phyloP scores from a whole-genome alignment of 2,797 vertebrate species.

The Muscicapa comitata region DNA sequence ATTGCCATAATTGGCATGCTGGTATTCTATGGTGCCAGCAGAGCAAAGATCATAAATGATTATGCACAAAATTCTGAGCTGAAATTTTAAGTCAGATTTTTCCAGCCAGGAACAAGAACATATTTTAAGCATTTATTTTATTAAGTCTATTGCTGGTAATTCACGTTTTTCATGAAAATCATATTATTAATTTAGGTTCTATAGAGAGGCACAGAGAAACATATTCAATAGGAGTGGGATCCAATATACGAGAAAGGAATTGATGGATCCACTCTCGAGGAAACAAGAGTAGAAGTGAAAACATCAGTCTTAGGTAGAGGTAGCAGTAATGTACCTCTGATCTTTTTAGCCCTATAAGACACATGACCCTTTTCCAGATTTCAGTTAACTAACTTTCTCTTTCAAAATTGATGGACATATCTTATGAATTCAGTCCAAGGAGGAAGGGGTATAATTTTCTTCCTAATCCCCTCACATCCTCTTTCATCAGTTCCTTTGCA shows the following conservation, averaged over 20 bases:
- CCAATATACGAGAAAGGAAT: background rate
- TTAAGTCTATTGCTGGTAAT: background rate
- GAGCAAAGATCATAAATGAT: constrained; percentile 12
- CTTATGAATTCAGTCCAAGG: background rate
- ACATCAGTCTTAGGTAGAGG: background rate
- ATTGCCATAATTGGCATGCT: background rate
- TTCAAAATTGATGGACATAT: background rate
- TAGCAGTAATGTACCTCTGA: background rate
- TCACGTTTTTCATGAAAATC: background rate
- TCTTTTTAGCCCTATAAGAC: background rate
- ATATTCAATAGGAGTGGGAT: background rate
- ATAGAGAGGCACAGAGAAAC: background rate
- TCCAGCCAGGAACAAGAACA: background rate
- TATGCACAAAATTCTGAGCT: background rate
- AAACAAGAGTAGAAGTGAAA: background rate
- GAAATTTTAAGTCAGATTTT: constrained; percentile 30
- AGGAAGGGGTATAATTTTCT: background rate
- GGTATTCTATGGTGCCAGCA: background rate
- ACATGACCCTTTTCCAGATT: background rate
- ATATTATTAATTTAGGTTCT: background rate
- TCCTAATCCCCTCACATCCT: background rate
- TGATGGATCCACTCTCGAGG: background rate
- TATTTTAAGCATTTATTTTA: background rate
- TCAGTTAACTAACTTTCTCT: background rate
- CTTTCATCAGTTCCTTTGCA: background rate